These are phyloP conservation scores for Pedetes capensis DNA, from an alignment of 2,113 vertebrate species.

Conservation along the genomic window DNA sequence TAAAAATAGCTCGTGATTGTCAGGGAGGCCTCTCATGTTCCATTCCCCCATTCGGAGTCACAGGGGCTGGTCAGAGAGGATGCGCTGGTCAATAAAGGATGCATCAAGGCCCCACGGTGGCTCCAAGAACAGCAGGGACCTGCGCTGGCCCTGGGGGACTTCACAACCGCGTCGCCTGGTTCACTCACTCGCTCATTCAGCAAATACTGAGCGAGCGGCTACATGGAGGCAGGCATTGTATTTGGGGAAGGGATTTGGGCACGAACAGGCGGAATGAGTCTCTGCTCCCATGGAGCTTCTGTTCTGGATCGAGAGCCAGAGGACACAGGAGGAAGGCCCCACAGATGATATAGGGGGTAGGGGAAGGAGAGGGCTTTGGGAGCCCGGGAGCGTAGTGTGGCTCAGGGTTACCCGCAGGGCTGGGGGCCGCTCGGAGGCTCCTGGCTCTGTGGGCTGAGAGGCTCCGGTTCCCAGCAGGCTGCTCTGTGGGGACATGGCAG, in stretches of 20 bases:
- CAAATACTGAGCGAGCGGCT: not conserved
- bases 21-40: not conserved
- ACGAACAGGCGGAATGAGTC: not conserved
- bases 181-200: not conserved
- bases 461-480: not conserved
- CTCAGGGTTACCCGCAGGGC: not conserved
- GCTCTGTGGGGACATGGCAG: not conserved
- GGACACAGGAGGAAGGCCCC: rapidly evolving
- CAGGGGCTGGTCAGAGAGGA: not conserved
- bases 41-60: not conserved
- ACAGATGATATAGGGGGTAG: too few relatives aligned
- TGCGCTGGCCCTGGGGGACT: not conserved
- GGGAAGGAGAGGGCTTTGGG: not conserved
- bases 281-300: not conserved
- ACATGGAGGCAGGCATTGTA: not conserved
- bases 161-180: rapidly evolving
- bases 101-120: not conserved
- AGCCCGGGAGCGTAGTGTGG: rapidly evolving
- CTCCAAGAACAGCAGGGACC: not conserved
- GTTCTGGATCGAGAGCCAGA: not conserved
- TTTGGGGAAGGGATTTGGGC: not conserved
- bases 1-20: constrained; percentile 9
- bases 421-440: not conserved
- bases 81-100: not conserved
- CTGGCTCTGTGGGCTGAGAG: not conserved